Percentiles rank a stretch among this genome's conserved stretches.
These are phyloP conservation scores for Phataginus tetradactyla DNA, from an alignment of 2,797 vertebrate genomes.

Conservation along the genomic window DNA sequence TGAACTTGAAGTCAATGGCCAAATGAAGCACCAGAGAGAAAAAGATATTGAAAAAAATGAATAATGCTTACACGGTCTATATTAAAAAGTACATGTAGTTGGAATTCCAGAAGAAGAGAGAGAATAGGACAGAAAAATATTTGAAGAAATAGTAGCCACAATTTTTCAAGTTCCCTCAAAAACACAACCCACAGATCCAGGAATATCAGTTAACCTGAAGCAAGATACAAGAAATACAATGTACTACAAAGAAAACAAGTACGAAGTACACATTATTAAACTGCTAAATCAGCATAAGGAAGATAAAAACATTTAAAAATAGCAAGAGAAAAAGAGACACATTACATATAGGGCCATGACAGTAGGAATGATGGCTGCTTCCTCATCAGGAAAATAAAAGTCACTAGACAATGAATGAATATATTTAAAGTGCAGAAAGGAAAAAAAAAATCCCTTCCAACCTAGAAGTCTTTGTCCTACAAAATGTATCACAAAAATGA, in stretches of 20 bases:
- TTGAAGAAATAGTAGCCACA: not conserved
- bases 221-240: not conserved
- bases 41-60: not conserved
- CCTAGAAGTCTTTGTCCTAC: not conserved
- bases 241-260: not conserved
- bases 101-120: not conserved
- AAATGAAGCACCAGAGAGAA: not conserved
- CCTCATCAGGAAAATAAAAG: not conserved
- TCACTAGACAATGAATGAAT: not conserved
- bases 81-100: not conserved
- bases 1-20: slow-evolving; percentile 12
- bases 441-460: not conserved
- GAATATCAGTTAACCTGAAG: not conserved
- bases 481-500: not conserved
- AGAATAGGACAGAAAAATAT: not conserved
- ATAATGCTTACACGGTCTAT: not conserved
- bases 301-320: not conserved
- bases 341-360: not conserved
- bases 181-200: not conserved
- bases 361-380: not conserved
- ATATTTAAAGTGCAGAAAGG: not conserved
- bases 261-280: not conserved
- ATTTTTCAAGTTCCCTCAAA: not conserved
- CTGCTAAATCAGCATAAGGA: not conserved
- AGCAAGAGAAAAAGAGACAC: not conserved